Evolutionary conservation across 2,797 vertebrate species (phyloP).

Genomic region (Cynopterus sphinx): DNA sequence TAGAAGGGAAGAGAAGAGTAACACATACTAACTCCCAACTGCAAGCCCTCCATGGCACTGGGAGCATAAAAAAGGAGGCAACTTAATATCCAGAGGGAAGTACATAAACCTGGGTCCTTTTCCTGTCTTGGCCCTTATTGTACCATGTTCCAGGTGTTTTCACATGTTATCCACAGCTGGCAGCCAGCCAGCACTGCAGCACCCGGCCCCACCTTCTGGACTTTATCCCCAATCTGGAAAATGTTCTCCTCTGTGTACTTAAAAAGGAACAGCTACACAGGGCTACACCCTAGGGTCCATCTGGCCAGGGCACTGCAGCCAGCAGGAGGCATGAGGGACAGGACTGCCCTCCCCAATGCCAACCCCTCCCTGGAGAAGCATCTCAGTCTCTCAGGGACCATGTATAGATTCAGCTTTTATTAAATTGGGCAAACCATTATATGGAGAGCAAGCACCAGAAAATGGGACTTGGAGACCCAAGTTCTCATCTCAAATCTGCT

Average conservation of each 20-base stretch:
- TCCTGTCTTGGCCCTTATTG: background rate
- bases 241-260: background rate
- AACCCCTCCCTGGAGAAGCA: background rate
- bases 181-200: background rate
- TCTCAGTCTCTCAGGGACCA: background rate
- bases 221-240: conserved; percentile 41
- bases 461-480: background rate
- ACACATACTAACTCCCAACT: background rate
- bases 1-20: background rate
- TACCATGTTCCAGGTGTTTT: background rate
- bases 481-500: background rate
- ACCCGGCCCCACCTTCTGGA: background rate
- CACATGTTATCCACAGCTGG: background rate
- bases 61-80: no score
- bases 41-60: fast-evolving
- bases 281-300: background rate
- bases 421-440: background rate
- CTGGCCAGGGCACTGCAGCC: background rate
- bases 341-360: background rate
- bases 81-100: background rate
- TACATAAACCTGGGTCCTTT: background rate
- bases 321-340: background rate
- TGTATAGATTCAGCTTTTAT: background rate
- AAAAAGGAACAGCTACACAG: background rate
- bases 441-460: background rate